These are phyloP conservation scores for Formica selysi DNA, from an alignment of 1,140 invertebrate genomes.

Conservation along the genomic window DNA sequence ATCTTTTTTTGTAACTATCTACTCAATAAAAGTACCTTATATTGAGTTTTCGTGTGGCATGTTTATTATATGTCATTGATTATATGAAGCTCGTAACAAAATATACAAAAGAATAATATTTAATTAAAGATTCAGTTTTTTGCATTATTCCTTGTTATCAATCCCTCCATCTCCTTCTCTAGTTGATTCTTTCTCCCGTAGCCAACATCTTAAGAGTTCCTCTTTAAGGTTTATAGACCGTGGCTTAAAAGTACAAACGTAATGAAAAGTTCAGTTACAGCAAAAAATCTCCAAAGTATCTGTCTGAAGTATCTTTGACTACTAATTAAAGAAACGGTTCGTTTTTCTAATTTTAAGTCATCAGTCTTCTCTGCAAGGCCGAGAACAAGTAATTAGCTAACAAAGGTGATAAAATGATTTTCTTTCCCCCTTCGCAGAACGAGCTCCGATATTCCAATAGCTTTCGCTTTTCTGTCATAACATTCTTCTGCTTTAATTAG, in stretches of 20 bases:
- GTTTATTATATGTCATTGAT: not conserved
- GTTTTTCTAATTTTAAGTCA: not conserved
- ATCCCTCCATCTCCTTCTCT: not conserved
- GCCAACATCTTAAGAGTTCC: not conserved
- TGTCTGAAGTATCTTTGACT: not conserved
- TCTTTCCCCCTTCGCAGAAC: not conserved
- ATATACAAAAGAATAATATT: not conserved
- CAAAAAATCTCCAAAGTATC: conserved; percentile 12
- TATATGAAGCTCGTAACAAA: not conserved
- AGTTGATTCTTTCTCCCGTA: not conserved
- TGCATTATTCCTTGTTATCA: not conserved
- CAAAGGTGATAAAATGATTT: not conserved
- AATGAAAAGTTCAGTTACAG: not conserved
- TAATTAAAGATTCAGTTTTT: not conserved
- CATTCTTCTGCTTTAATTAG: not conserved
- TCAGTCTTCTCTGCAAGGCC: not conserved
- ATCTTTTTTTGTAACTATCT: not conserved
- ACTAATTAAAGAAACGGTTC: conserved; percentile 24
- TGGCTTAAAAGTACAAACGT: not conserved
- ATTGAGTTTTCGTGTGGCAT: not conserved
- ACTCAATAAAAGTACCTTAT: not conserved
- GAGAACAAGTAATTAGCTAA: not conserved
- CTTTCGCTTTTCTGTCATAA: not conserved
- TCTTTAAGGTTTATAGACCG: not conserved
- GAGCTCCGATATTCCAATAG: not conserved